Evolutionary conservation across 2,113 vertebrate genomes (phyloP).

Genomic region (Nanorana parkeri): DNA sequence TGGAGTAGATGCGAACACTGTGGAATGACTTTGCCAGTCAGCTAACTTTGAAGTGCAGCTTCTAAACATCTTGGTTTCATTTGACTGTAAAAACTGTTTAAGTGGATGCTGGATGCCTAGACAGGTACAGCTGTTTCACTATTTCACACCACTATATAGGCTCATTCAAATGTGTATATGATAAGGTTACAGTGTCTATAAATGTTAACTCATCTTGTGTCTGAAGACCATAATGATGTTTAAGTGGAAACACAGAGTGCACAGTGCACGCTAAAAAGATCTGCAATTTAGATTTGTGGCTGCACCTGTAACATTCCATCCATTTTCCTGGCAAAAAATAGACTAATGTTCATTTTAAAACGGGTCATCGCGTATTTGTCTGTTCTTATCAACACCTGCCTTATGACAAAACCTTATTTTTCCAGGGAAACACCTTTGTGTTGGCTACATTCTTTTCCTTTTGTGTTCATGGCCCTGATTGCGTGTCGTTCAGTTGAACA

Average conservation of each 20-base stretch:
- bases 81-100: conserved; percentile 49
- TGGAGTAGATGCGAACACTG: conserved; percentile 27
- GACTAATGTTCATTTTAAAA: neutral
- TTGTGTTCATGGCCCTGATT: neutral
- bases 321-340: conserved; percentile 11
- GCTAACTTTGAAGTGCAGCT: conserved; percentile 52
- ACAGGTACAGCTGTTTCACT: conserved; percentile 19
- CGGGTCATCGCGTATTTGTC: conserved; percentile 7
- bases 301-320: conserved; percentile 30
- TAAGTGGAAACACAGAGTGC: conserved; percentile 44
- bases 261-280: neutral
- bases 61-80: conserved; percentile 61
- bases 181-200: conserved; percentile 28
- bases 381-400: conserved; percentile 37
- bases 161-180: conserved; percentile 15
- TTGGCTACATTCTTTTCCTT: conserved; percentile 6
- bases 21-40: conserved; percentile 53
- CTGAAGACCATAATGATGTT: conserved; percentile 31
- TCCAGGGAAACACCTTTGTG: conserved; percentile 16
- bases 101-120: conserved; percentile 17
- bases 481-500: conserved; percentile 40
- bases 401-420: conserved; percentile 5
- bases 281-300: conserved; percentile 28
- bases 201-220: conserved; percentile 24
- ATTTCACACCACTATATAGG: conserved; percentile 13